A percentile compares a stretch with the other conserved stretches of the same genome.
These are phyloP conservation scores for Gortyna flavago DNA, from an alignment of 2,888 invertebrate species.

Conservation along the genomic window DNA sequence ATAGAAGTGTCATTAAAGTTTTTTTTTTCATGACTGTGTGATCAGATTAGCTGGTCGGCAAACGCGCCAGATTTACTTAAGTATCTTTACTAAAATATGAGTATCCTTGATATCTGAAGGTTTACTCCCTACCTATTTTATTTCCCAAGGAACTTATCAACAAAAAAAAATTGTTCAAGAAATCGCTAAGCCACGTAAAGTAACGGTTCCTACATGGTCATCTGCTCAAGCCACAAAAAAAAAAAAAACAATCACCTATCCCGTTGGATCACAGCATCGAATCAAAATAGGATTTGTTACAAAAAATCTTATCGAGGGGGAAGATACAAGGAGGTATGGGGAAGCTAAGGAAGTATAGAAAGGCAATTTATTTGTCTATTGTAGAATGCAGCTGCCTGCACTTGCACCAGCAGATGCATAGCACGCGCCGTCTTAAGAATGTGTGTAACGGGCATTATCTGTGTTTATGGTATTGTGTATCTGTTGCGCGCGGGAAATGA, in stretches of 20 bases:
- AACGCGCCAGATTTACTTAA: no score
- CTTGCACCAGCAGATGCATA: constrained; percentile 64
- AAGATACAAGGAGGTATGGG: constrained; percentile 41
- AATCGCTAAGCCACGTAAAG: not conserved
- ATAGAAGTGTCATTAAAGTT: not conserved
- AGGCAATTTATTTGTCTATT: constrained; percentile 57
- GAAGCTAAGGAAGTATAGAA: constrained; percentile 40
- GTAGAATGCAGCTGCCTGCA: constrained; percentile 64
- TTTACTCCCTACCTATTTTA: not conserved
- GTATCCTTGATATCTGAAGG: no score
- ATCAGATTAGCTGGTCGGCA: not conserved
- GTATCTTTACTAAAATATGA: no score
- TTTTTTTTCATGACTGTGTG: not conserved
- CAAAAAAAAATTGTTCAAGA: not conserved
- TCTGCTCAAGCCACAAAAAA: constrained; percentile 42
- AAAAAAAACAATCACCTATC: constrained; percentile 44
- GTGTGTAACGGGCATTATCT: constrained; percentile 39
- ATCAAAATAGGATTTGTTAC: constrained; percentile 56
- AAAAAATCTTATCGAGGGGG: constrained; percentile 58
- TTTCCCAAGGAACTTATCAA: not conserved
- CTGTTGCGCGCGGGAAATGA: constrained; percentile 35
- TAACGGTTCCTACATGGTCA: constrained; percentile 54
- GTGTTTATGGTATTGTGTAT: constrained; percentile 38
- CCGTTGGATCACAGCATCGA: constrained; percentile 54
- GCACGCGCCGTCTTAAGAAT: constrained; percentile 60